Evolutionary conservation across 2,797 vertebrate genomes (phyloP), one percentile per base, ranked within the genome.

Genomic region (Argentina silus): DNA sequence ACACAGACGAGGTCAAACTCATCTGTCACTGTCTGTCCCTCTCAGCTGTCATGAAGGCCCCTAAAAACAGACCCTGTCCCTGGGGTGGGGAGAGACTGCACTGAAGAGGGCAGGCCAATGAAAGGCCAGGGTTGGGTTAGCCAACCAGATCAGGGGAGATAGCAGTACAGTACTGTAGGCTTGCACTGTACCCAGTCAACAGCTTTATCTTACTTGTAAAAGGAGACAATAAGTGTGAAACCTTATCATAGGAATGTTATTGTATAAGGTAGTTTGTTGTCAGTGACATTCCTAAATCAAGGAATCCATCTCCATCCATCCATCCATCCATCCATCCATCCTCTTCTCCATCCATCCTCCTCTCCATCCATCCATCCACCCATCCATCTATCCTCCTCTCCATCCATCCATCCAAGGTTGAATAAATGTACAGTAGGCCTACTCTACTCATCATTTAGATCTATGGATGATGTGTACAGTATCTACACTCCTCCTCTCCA

Each of bases 1-100:
- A 70, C 74, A 66, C 73, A 72, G 73, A 7, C 59, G 72, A 83
- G 71, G 77, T 77, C 77, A 83, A 64, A 70, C 51, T 69, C 73
- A 80, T 83, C 75, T 83, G 79, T 79, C 74, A 72, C 72, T 57
- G 45, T 60, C 43, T 42, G 11, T 69, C 60, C 51, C 10, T 50
- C 17, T 61, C 19, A 63, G 3, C 51, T 11, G 8, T n/a, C n/a
- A 17, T 6, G 9, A 15, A 65, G 44, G 3, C 7, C 47, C 10
- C 56, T 59, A 14, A 0, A 67, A 67, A 50, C 65, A 51, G 12
- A 27, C 21, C 47, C 47, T 27, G 44, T 67, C 65, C 23, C 48
- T 27, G 65, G 14, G 50, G 64, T 36, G 27, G 27, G 27, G 56
- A 19, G 21, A 17, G 1, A 21, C 19, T 6, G 56, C 17, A 23